Base-by-base conservation (phyloP, 35 echinoderm and acorn worm species). In the Apostichopus parvimensis region DNA sequence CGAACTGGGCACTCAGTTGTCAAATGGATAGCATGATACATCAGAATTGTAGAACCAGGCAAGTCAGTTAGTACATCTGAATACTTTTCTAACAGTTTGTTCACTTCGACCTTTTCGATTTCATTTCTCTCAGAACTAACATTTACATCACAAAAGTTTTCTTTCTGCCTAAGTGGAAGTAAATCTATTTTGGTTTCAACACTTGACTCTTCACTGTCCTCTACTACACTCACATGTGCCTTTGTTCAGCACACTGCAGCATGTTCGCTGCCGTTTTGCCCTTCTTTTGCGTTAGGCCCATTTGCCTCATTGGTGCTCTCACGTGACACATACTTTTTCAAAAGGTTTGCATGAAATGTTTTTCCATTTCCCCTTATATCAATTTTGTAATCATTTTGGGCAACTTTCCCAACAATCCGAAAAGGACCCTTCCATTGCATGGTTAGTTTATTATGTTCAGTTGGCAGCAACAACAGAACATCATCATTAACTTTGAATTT, bases 361-460 rank as follows among this genome's bases (percentile, higher is more conserved):
- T 93, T 93, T 13, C 15, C 28, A 15, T 80, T 93, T 54, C 92
- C 87, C 24, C 66, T 81, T 11, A 93, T 54, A 54, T 87, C 18
- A 25, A 92, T 26, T 60, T 81, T 57, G 28, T 34, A 34, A 34
- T 34, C 28, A 34, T 34, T 34, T 34, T 34, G 76, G 10, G 65
- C 84, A 18, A 89, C 54, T 80, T 88, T 86, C 64, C 53, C 77
- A 0, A 86, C 52, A 9, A 94, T 76, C 5, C 34, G 5, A 91
- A 91, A 94, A 4, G 93, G 93, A 25, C 93, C 93, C 70, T 61
- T 90, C 93, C 86, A 94, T 24, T 94, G 86, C 60, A n/a, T n/a
- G n/a, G n/a, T n/a, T n/a, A n/a, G n/a, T n/a, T n/a, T n/a, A n/a
- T n/a, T n/a, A n/a, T n/a, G n/a, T n/a, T n/a, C n/a, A n/a, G n/a